A percentile compares a stretch with the other conserved stretches of the same genome.
These are phyloP conservation scores for Bombylius discolor DNA, from an alignment of 2,888 invertebrate species.

Conservation along the genomic window DNA sequence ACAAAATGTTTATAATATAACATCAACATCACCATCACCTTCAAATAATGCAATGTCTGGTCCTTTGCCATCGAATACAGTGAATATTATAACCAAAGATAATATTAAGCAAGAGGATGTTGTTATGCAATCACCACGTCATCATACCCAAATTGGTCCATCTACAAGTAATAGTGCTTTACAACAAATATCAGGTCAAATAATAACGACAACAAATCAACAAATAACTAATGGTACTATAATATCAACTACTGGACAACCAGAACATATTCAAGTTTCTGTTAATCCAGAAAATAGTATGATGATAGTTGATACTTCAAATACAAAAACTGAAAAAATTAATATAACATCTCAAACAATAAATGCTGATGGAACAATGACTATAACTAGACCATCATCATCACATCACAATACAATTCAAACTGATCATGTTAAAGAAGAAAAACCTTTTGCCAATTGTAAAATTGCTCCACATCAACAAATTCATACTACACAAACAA, in stretches of 20 bases:
- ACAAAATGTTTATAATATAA: slow-evolving; percentile 21
- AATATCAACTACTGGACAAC: slow-evolving; percentile 18
- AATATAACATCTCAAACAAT: slow-evolving; percentile 17
- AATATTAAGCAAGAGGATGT: slow-evolving; percentile 15
- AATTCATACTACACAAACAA: background rate
- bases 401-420: background rate
- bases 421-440: slow-evolving; percentile 6
- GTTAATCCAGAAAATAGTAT: slow-evolving; percentile 12
- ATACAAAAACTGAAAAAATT: background rate
- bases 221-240: slow-evolving; percentile 23
- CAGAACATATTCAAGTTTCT: slow-evolving; percentile 17
- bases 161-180: background rate
- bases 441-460: slow-evolving; percentile 12
- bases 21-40: slow-evolving; percentile 19
- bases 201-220: slow-evolving; percentile 20
- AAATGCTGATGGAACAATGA: slow-evolving; percentile 3
- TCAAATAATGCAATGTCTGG: slow-evolving; percentile 17
- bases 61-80: slow-evolving; percentile 13
- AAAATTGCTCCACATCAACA: slow-evolving; percentile 10
- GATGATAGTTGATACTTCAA: slow-evolving; percentile 12
- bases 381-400: background rate
- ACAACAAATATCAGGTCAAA: background rate
- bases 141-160: slow-evolving; percentile 8
- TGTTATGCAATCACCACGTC: slow-evolving; percentile 11
- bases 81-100: background rate